phyloP scores from a whole-genome alignment of 2,113 vertebrate genomes.

The Misgurnus anguillicaudatus region DNA sequence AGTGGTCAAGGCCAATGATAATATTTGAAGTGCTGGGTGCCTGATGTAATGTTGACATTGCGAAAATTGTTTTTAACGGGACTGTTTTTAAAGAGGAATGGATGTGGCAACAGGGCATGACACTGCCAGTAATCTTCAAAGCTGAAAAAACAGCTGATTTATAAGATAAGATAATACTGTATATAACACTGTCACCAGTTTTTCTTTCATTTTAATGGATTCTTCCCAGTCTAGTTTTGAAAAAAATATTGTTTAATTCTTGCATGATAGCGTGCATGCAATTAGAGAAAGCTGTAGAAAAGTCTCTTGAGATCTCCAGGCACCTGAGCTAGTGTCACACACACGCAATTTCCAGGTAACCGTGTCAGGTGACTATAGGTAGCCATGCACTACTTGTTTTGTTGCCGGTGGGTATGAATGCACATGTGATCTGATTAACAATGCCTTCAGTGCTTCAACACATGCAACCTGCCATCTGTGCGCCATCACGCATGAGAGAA shows the following conservation, averaged over 20 bases:
- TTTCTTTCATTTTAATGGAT: too few relatives aligned
- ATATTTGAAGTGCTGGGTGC: background rate
- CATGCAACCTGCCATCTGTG: slow-evolving; percentile 41
- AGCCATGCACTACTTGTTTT: slow-evolving; percentile 29
- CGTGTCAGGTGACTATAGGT: slow-evolving; percentile 31
- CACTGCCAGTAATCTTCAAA: too few relatives aligned
- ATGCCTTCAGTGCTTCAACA: slow-evolving; percentile 4
- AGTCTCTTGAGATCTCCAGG: slow-evolving; percentile 41
- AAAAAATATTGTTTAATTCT: background rate
- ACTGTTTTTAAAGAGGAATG: too few relatives aligned
- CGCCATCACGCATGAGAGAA: background rate
- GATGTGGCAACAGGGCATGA: too few relatives aligned
- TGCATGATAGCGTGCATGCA: slow-evolving; percentile 10
- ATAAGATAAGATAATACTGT: too few relatives aligned
- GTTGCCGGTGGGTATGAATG: slow-evolving; percentile 26
- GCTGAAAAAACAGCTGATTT: too few relatives aligned
- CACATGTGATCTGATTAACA: slow-evolving; percentile 32
- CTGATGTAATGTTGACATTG: background rate
- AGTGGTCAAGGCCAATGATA: background rate
- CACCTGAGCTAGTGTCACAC: slow-evolving; percentile 51
- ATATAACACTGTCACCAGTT: too few relatives aligned
- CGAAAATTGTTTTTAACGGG: too few relatives aligned
- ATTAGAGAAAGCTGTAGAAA: slow-evolving; percentile 22
- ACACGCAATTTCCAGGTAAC: slow-evolving; percentile 47
- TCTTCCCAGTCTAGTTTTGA: too few relatives aligned